Percentiles rank a stretch among this genome's conserved stretches.
These are phyloP conservation scores for Oxyscelio sp. DNA, from an alignment of 2,888 invertebrate species.

Conservation along the genomic window DNA sequence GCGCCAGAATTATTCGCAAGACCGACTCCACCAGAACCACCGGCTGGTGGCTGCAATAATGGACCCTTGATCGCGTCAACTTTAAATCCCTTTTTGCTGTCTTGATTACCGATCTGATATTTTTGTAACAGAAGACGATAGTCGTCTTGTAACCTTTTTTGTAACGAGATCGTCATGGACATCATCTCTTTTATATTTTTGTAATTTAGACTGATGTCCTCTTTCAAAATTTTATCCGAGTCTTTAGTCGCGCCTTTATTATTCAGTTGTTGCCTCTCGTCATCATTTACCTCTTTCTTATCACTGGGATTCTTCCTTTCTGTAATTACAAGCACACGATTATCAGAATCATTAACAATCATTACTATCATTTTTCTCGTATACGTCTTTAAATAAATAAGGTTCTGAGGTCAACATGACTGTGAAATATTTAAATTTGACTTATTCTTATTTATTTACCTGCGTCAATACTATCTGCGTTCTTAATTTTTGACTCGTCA, in stretches of 20 bases:
- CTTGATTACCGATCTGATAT: neutral
- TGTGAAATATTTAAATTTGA: no score
- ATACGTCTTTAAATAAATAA: no score
- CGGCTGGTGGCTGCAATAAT: no score
- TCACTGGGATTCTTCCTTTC: neutral
- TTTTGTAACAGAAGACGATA: neutral
- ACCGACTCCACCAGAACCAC: no score
- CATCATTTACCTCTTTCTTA: neutral
- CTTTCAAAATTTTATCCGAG: no score
- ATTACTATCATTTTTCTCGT: no score
- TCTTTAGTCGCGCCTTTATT: neutral
- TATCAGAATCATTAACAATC: conserved; percentile 14
- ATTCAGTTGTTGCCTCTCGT: neutral
- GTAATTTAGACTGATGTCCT: neutral
- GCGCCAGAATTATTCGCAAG: no score
- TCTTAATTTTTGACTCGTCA: no score
- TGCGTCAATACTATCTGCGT: no score
- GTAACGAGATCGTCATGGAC: neutral
- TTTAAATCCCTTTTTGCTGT: neutral
- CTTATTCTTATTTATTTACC: no score
- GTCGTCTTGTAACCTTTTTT: neutral
- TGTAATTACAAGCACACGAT: neutral
- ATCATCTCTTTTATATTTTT: neutral
- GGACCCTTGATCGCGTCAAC: no score
- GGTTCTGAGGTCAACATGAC: no score